Percentiles rank a stretch among this genome's conserved stretches.
phyloP scores from a whole-genome alignment of 2,113 vertebrate species.

The Poeciliopsis prolifica region DNA sequence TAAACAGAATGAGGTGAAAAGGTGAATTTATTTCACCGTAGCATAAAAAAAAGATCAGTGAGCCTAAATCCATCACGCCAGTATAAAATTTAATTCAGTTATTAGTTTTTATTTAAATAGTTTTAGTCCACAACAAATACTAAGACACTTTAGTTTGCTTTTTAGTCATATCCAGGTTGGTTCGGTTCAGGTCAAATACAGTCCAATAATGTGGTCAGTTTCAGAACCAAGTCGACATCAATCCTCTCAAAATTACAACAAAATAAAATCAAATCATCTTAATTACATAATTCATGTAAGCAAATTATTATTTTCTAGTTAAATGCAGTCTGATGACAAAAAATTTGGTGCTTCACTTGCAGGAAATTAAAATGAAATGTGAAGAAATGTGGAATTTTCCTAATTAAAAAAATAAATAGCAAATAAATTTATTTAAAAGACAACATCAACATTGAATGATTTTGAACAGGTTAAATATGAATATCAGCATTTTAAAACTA shows the following conservation, averaged over 20 bases:
- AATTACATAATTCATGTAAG: not conserved
- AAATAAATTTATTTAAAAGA: not conserved
- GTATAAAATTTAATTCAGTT: not conserved
- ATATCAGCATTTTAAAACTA: no score
- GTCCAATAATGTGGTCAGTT: not conserved
- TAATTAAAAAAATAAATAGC: no score
- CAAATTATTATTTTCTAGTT: no score
- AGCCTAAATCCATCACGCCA: not conserved
- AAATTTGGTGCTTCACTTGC: no score
- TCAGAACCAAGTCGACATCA: not conserved
- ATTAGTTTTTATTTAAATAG: not conserved
- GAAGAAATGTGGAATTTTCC: not conserved
- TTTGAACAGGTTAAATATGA: not conserved
- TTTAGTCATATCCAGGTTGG: not conserved
- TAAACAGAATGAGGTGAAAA: constrained; percentile 33
- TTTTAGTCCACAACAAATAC: not conserved
- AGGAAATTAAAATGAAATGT: not conserved
- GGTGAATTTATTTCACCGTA: constrained; percentile 1
- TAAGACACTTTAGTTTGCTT: not conserved
- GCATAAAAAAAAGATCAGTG: not conserved
- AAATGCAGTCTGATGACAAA: no score
- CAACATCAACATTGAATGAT: not conserved
- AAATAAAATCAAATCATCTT: not conserved
- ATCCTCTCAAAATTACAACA: not conserved
- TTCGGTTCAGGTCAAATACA: not conserved